Base-by-base conservation (phyloP, 1,140 invertebrate genomes). In the Halictus rubicundus region DNA sequence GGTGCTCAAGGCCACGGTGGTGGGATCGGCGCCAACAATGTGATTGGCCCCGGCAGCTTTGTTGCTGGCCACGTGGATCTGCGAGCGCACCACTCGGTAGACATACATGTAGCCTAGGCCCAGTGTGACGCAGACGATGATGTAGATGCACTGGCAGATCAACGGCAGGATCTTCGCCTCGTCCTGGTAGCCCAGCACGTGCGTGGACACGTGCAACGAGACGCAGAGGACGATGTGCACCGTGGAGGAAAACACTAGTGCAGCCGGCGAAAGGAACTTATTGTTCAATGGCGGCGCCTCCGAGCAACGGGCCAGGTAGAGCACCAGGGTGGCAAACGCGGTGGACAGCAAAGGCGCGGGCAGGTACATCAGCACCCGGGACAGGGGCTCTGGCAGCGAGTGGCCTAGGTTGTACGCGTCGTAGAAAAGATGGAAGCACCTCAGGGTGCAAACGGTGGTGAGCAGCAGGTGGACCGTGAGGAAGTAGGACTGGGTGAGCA, bases 391-490 rank as follows among this genome's bases (percentile, higher is more conserved):
- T 49, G 96, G 96, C 84, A 98, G 94, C 0, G 96, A 96, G 59
- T 95, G 94, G 75, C 96, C 95, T 10, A 96, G 95, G 87, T 98
- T 98, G 88, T 98, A 98, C 0, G 97, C 96, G 93, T 98, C 97
- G 86, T 97, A 97, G 83, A 97, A 96, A 68, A 98, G 94, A 88
- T 97, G 98, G 85, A 97, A 96, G 84, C 97, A 97, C 64, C 97
- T 94, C 81, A 97, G 93, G 8, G 96, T 94, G 84, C 97, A 97
- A 14, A 98, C 95, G 19, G 96, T 93, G 5, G 97, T 96, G 16
- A 98, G 90, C 57, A 98, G 94, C 1, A 97, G 91, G 91, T 98
- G 97, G 9, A 98, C 94, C 10, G 96, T 96, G 6, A 98, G 94
- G 88, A 98, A 98, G 91, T 98, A 98, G 23, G 96, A 96, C 85